These are phyloP conservation scores for Ypsolopha scabrella DNA, from an alignment of 2,888 invertebrate genomes.

Conservation along the genomic window DNA sequence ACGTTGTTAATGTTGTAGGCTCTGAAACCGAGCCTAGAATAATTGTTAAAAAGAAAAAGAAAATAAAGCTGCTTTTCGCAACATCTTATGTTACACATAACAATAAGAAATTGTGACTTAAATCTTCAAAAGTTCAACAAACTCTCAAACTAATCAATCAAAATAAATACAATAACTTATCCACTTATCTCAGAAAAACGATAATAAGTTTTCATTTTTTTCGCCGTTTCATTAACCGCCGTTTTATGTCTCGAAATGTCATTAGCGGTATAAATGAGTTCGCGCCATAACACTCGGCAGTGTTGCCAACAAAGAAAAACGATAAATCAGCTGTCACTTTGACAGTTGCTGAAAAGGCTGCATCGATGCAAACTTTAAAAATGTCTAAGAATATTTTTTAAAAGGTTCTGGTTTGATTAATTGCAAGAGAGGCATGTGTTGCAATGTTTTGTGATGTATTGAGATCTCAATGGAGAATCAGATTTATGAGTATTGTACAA, in stretches of 20 bases:
- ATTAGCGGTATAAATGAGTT: constrained; percentile 38
- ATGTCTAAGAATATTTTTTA: constrained; percentile 33
- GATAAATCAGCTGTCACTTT: constrained; percentile 64
- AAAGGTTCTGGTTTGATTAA: constrained; percentile 42
- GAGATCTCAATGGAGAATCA: not conserved
- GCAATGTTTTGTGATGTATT: constrained; percentile 17
- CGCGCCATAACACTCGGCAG: constrained; percentile 57
- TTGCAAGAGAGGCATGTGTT: constrained; percentile 39
- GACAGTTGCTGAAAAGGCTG: constrained; percentile 65
- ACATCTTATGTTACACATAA: no score
- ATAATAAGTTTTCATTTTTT: not conserved
- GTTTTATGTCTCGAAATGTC: constrained; percentile 58
- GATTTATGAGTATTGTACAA: not conserved
- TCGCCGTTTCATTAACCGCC: constrained; percentile 27
- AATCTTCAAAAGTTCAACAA: no score
- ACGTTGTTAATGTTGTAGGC: no score
- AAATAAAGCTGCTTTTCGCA: no score
- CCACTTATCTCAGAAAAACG: not conserved
- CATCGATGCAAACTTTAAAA: constrained; percentile 61
- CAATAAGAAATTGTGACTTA: no score
- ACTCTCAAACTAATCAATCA: no score
- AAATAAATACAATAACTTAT: no score
- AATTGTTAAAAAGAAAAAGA: no score
- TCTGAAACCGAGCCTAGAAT: no score
- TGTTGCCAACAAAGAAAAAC: constrained; percentile 55